Base-by-base conservation (phyloP, 2,113 vertebrate genomes). In the Otis tarda region DNA sequence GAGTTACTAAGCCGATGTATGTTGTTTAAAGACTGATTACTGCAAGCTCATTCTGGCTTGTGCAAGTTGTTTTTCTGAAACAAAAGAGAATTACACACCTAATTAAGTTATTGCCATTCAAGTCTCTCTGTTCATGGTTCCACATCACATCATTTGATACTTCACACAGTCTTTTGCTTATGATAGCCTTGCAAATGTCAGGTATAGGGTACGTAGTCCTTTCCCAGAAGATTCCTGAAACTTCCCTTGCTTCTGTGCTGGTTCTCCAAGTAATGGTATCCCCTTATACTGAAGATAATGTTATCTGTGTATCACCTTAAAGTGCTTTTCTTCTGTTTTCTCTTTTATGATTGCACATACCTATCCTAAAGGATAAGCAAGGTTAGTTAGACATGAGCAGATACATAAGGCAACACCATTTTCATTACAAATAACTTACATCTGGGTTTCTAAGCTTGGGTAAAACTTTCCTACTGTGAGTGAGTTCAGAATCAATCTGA, bases 331-430 rank as follows among this genome's bases (percentile, higher is more conserved):
- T 61, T 43, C 9, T 47, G 3, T 37, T 89, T 60, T 78, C 27
- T 4, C 3, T 55, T 74, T 71, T 63, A 30, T 23, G 17, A 39
- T 9, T 69, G 18, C 24, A 30, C 0, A 0, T 23, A 17, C 19
- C n/a, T 16, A 57, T 89, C 50, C n/a, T 31, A 28, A 80, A 69
- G 14, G 8, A 22, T 52, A 25, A 71, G 8, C 0, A 9, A 16
- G 9, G 28, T 64, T 68, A 25, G 19, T 76, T 69, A 60, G 18
- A 24, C 14, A 4, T 20, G 39, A 70, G 7, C n/a, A 83, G 70
- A 61, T 6, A 27, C 7, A 3, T 47, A 52, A 65, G 41, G 14
- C 37, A 47, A 9, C 9, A 10, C 37, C 3, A 6, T 75, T 82
- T 75, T 52, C 11, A 39, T 39, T 25, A 63, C 8, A 15, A 84